Evolutionary conservation across 2,113 vertebrate species (phyloP).

Genomic region (Stigmatopora nigra): DNA sequence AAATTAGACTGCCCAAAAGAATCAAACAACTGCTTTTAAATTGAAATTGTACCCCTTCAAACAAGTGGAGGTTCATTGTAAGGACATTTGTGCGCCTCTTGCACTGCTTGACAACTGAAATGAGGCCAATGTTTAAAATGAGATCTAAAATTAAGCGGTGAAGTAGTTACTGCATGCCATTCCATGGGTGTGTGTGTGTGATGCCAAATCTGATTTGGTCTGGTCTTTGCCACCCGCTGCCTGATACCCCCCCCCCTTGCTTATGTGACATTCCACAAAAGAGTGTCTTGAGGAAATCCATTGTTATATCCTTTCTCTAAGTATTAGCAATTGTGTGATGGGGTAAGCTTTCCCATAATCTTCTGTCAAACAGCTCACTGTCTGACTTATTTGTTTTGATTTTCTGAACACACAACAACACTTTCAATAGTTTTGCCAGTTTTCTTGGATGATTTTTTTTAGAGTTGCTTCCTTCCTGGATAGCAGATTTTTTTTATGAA

Average conservation of each 20-base stretch:
- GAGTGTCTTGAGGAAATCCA: slow-evolving; percentile 18
- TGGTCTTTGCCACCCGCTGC: not conserved
- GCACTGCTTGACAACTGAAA: not conserved
- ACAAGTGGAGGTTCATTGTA: not conserved
- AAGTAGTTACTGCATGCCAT: not conserved
- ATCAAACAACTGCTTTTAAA: too few relatives aligned
- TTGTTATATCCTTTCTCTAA: slow-evolving; percentile 55
- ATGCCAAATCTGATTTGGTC: slow-evolving; percentile 2
- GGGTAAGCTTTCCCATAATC: slow-evolving; percentile 36
- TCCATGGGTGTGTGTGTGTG: slow-evolving; percentile 2
- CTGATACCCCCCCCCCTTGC: slow-evolving; percentile 26
- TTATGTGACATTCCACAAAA: slow-evolving; percentile 24
- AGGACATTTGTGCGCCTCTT: not conserved
- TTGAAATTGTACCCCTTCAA: too few relatives aligned
- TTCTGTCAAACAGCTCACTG: slow-evolving; percentile 18
- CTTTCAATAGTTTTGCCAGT: not conserved
- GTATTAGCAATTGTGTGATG: slow-evolving; percentile 22
- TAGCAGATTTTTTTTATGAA: not conserved
- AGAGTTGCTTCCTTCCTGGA: not conserved
- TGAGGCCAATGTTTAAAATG: not conserved
- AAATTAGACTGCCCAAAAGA: too few relatives aligned
- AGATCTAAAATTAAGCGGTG: not conserved
- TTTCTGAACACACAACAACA: not conserved
- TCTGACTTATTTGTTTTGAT: not conserved
- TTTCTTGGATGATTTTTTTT: not conserved